Evolutionary conservation across 2,888 invertebrate genomes (phyloP), one percentile per base, ranked within the genome.

Genomic region (Drosophila peninsularis): DNA sequence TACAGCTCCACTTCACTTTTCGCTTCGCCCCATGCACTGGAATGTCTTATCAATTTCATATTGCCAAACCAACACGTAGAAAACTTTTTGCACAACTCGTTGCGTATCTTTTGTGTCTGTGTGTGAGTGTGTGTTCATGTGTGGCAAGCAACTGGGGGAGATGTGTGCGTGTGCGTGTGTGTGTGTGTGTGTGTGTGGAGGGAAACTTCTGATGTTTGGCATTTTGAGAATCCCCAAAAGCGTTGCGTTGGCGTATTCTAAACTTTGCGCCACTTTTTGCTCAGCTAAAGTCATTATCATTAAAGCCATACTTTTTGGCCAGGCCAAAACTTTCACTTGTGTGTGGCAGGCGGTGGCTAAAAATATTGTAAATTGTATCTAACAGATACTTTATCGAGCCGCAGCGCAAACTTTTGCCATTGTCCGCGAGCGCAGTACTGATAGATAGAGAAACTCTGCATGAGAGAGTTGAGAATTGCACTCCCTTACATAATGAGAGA

Each of bases 371-470:
- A 82, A 82, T 87, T 82, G 82, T 82, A 82, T 82, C 82, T 80
- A 82, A 83, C 87, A 84, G 84, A 82, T 82, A 82, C 82, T 82
- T 81, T 82, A 82, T 82, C 87, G 82, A 87, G 82, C 82, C 87
- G 87, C 75, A 81, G 67, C 82, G 70, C 66, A 86, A 83, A 83
- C 84, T 83, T 82, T 84, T 84, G 85, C 87, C 87, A 83, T 83
- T 83, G 82, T 87, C 82, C 82, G 84, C 81, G 83, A 86, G 82
- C 81, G 62, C 60, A 68, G 62, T 75, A 63, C 81, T 70, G 76
- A 72, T 75, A 75, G 72, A 71, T 42, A 45, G 27, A n/a, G 36
- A 56, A 65, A 70, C 56, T 70, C 70, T 37, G 47, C 65, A 62
- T 52, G 45, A 30, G 56, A 52, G 62, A 69, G 54, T 62, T 80